Evolutionary conservation across 92 coral and sea anemone genomes (phyloP).

Genomic region (Paramuricea clavata): DNA sequence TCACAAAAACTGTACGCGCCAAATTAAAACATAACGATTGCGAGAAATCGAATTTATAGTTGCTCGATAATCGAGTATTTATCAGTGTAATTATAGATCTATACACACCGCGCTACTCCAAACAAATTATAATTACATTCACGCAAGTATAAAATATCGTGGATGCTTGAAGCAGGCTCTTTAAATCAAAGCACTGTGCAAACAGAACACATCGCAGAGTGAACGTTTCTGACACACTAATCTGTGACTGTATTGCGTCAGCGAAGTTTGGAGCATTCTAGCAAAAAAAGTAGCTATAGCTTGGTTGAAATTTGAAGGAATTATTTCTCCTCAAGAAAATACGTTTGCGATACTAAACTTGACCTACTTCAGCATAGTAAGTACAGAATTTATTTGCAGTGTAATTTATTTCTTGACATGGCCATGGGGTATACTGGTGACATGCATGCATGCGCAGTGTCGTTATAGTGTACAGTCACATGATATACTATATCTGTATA

Average conservation of each 20-base stretch:
- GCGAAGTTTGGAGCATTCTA: too few species aligned
- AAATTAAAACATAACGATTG: slow-evolving; percentile 15
- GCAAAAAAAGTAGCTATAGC: too few species aligned
- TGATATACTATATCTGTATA: too few species aligned
- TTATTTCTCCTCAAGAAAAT: too few species aligned
- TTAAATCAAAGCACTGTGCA: neutral
- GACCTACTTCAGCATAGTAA: neutral
- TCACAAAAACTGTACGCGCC: neutral
- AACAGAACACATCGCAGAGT: neutral
- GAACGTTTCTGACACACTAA: neutral
- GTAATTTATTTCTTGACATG: too few species aligned
- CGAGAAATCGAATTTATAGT: slow-evolving; percentile 30
- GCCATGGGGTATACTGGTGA: too few species aligned
- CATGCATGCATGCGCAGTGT: too few species aligned
- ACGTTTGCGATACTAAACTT: neutral
- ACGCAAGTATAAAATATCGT: neutral
- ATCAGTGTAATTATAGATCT: slow-evolving; percentile 19
- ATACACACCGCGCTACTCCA: slow-evolving; percentile 25
- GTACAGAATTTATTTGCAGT: neutral
- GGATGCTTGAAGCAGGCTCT: neutral
- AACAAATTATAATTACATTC: slow-evolving; percentile 35
- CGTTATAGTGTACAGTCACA: too few species aligned
- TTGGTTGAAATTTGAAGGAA: too few species aligned
- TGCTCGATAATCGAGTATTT: slow-evolving; percentile 22
- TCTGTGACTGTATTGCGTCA: too few species aligned